These are phyloP conservation scores for Charadrius vociferus DNA, from an alignment of 2,113 vertebrate species.

Conservation along the genomic window DNA sequence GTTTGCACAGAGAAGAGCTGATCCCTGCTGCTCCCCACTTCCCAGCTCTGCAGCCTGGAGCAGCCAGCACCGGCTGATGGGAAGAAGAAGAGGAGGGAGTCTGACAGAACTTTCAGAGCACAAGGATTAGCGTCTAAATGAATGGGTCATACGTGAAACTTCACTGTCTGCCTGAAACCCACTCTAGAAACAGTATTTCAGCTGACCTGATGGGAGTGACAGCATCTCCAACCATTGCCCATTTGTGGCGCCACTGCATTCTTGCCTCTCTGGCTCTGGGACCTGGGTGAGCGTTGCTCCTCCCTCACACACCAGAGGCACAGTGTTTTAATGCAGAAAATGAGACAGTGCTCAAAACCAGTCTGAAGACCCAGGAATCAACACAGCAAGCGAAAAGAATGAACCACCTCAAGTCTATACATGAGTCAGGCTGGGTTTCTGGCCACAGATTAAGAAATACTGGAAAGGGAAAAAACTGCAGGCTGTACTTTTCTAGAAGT, in stretches of 20 bases:
- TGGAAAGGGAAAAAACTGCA: background rate
- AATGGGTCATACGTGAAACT: background rate
- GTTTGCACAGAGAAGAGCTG: background rate
- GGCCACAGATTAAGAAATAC: background rate
- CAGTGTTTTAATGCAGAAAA: background rate
- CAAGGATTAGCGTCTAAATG: background rate
- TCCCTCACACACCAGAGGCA: accelerated
- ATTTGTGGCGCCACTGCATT: background rate
- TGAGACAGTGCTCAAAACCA: background rate
- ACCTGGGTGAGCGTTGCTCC: background rate
- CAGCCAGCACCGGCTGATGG: background rate
- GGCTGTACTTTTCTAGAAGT: background rate
- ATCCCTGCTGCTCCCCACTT: background rate
- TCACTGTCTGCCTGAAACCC: background rate
- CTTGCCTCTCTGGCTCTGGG: background rate
- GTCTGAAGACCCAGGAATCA: background rate
- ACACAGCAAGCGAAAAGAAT: background rate
- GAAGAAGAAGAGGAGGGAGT: background rate
- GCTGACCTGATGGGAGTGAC: background rate
- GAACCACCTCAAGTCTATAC: background rate
- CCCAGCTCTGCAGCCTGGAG: background rate
- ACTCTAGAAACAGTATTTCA: background rate
- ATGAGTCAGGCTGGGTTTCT: background rate
- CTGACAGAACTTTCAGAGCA: background rate
- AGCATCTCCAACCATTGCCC: background rate